Evolutionary conservation across 1,140 invertebrate species (phyloP).

Genomic region (Limonius californicus): DNA sequence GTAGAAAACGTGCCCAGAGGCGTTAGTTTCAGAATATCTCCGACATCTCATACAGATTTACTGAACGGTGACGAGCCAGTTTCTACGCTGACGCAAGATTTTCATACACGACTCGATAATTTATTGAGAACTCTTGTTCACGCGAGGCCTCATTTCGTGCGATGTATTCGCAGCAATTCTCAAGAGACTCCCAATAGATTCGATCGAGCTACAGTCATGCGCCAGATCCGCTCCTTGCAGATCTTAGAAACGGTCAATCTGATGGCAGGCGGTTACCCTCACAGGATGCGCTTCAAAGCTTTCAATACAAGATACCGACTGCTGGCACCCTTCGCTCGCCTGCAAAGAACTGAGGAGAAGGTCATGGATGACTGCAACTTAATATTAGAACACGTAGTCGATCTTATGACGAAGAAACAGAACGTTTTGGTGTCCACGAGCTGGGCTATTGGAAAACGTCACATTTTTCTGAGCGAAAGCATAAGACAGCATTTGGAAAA

Average conservation of each 20-base stretch:
- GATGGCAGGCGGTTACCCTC: constrained; percentile 90
- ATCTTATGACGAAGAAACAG: constrained; percentile 48
- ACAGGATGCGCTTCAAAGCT: constrained; percentile 92
- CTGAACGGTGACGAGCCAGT: constrained; percentile 84
- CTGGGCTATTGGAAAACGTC: constrained; percentile 89
- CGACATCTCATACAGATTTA: constrained; percentile 84
- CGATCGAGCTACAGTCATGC: constrained; percentile 75
- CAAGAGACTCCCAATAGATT: constrained; percentile 74
- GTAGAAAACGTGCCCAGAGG: constrained; percentile 77
- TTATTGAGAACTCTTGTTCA: constrained; percentile 85
- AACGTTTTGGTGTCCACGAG: constrained; percentile 63
- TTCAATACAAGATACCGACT: constrained; percentile 83
- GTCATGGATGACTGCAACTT: constrained; percentile 74
- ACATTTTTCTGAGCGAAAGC: constrained; percentile 91
- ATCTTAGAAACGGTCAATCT: constrained; percentile 92
- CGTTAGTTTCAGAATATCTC: constrained; percentile 83
- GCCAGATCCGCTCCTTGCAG: constrained; percentile 85
- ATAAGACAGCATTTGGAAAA: constrained; percentile 85
- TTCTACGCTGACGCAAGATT: constrained; percentile 90
- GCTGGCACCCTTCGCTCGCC: constrained; percentile 70
- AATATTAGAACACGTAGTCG: constrained; percentile 64
- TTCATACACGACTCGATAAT: constrained; percentile 90
- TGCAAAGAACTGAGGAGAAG: constrained; percentile 75
- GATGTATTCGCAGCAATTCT: constrained; percentile 84
- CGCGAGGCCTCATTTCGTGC: constrained; percentile 89